Evolutionary conservation across 2,888 invertebrate species (phyloP), one percentile per base, ranked within the genome.

Genomic region (Hypena proboscidalis): DNA sequence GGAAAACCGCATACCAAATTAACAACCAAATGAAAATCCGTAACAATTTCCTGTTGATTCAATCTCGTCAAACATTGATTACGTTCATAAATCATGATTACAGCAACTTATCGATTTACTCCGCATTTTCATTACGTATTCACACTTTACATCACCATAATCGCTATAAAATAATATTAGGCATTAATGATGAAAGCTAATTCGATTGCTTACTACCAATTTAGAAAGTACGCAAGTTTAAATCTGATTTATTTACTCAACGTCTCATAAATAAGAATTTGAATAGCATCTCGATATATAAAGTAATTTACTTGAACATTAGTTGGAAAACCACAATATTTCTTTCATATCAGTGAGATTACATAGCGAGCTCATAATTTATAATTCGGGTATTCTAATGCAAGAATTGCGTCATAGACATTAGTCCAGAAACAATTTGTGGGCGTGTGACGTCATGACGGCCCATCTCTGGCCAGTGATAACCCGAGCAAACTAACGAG

Each of bases 331-430:
- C 67, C 62, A 69, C 67, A 74, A 75, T 79, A 78, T 67, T 70
- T 79, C 72, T 76, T 71, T 61, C 65, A 64, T 69, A 77, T 76
- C 77, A 56, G 53, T 67, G 34, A 74, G 71, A 78, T 78, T 74
- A 69, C 62, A 48, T 15, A 39, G 58, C 39, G 48, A 56, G 67
- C 66, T 55, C 62, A 64, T 72, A 66, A 76, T 80, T 77, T 77
- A 77, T 71, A 70, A 70, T 69, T 58, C 58, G 48, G 73, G 73
- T 71, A 76, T 77, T 74, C 66, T 76, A 74, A 78, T 70, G 59
- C 52, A 50, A 56, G 58, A 70, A 67, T 79, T 78, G 74, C 80
- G 70, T 76, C 76, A 77, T 55, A 40, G 51, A 62, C 59, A 58
- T 67, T 65, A 60, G 59, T 71, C 67, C 64, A 63, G 72, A 65